Evolutionary conservation across 1,140 invertebrate genomes (phyloP), one percentile per base, ranked within the genome.

Genomic region (Octopus bimaculoides): DNA sequence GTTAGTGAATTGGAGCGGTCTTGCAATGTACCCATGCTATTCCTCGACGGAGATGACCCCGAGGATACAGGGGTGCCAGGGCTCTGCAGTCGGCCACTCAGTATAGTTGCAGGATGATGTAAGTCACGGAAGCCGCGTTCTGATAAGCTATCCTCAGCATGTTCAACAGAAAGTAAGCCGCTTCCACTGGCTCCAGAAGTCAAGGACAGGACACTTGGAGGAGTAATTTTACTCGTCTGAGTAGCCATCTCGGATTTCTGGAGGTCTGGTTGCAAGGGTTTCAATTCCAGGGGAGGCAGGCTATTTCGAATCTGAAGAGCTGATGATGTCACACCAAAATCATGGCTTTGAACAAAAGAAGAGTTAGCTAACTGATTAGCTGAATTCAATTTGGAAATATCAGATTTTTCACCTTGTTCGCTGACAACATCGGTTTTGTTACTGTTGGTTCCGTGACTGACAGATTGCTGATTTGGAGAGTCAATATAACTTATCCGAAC

Each of bases 1-100:
- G 75, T 77, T 12, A 81, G 55, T 0, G 85, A 82, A 77, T 82
- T 77, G 26, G 82, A 84, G 61, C 81, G 54, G 20, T 56, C 75
- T 14, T 75, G 74, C 7, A 75, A 14, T 41, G 41, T 75, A 66
- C 71, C 75, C n/a, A n/a, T 78, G 79, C 52, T 71, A 55, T 55
- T n/a, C 56, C 54, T 75, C 52, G 73, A 75, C 52, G 20, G 54
- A 54, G 71, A 81, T 78, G n/a, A 61, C 9, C 41, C 74, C 12
- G 80, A 66, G 12, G 80, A 78, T 9, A 71, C 54, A 76, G 80
- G 77, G 4, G 80, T 78, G 52, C n/a, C 77, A 61, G 80, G 77
- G 52, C 53, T 52, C 78, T 77, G 52, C 55, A 77, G 17, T n/a
- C 52, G 17, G 53, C 69, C 14, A 74, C 61, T 61, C 77, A 69